Conservation (phyloP, 2,888 invertebrate species). For the Synergus laeviventris region DNA sequence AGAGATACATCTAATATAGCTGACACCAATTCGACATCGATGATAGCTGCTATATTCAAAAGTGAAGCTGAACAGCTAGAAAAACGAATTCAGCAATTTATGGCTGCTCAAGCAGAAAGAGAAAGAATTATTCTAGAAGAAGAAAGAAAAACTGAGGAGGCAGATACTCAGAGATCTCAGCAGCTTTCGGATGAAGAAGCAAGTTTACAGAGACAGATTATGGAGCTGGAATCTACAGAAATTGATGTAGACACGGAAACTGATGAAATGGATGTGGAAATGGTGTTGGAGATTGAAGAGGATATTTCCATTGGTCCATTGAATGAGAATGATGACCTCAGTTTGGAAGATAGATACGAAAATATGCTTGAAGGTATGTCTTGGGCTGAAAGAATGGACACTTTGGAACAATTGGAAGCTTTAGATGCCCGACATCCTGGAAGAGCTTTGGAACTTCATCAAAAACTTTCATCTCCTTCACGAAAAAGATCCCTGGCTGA, state of each 20-base stretch:
- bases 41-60: constrained; percentile 74
- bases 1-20: constrained; percentile 54
- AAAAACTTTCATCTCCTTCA: constrained; percentile 94
- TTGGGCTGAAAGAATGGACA: constrained; percentile 91
- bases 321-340: constrained; percentile 66
- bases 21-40: constrained; percentile 71
- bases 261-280: constrained; percentile 86
- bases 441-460: constrained; percentile 93
- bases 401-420: constrained; percentile 86
- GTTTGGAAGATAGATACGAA: constrained; percentile 73
- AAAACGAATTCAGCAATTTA: constrained; percentile 73
- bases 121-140: constrained; percentile 74
- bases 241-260: constrained; percentile 89
- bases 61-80: constrained; percentile 73
- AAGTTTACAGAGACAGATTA: constrained; percentile 85
- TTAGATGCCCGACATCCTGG: constrained; percentile 93
- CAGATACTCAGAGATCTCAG: constrained; percentile 83
- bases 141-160: constrained; percentile 79
- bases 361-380: constrained; percentile 81
- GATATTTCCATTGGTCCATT: constrained; percentile 62
- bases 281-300: constrained; percentile 77
- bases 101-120: constrained; percentile 74
- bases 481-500: constrained; percentile 90
- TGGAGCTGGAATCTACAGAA: constrained; percentile 84
- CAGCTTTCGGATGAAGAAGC: constrained; percentile 87